A percentile compares a stretch with the other conserved stretches of the same genome.
These are phyloP conservation scores for Hippoglossus hippoglossus DNA, from an alignment of 2,797 vertebrate genomes.

Conservation along the genomic window DNA sequence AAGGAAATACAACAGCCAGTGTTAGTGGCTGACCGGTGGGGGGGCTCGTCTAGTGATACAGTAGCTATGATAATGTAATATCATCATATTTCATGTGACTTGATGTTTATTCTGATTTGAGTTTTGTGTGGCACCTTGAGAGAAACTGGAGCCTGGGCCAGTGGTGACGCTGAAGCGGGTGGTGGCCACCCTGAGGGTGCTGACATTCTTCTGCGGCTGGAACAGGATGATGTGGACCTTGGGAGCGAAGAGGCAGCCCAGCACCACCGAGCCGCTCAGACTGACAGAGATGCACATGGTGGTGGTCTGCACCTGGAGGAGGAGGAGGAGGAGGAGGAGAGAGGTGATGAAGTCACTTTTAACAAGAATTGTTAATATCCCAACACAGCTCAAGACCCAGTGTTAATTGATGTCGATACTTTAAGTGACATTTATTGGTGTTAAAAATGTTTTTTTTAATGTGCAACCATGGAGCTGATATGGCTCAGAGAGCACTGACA, in stretches of 20 bases:
- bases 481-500: neutral
- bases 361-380: no score
- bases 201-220: constrained; percentile 98
- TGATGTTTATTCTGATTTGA: no score
- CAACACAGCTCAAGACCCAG: no score
- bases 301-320: constrained; percentile 94
- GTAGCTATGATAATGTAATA: neutral
- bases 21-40: neutral
- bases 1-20: neutral
- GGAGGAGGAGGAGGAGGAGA: constrained; percentile 2
- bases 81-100: neutral
- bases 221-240: constrained; percentile 98
- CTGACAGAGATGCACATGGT: constrained; percentile 99
- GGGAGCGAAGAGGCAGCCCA: constrained; percentile 97
- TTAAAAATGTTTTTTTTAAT: constrained; percentile 1
- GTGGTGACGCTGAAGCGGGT: constrained; percentile 91
- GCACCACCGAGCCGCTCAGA: constrained; percentile 96
- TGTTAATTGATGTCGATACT: neutral
- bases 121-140: constrained; percentile 84
- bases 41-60: neutral
- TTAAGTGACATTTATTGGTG: neutral
- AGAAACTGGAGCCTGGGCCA: constrained; percentile 87
- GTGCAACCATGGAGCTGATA: neutral
- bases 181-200: constrained; percentile 90
- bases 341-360: constrained; percentile 12